Base-by-base conservation (phyloP, 2,113 vertebrate genomes). In the Todiramphus saurophagus region DNA sequence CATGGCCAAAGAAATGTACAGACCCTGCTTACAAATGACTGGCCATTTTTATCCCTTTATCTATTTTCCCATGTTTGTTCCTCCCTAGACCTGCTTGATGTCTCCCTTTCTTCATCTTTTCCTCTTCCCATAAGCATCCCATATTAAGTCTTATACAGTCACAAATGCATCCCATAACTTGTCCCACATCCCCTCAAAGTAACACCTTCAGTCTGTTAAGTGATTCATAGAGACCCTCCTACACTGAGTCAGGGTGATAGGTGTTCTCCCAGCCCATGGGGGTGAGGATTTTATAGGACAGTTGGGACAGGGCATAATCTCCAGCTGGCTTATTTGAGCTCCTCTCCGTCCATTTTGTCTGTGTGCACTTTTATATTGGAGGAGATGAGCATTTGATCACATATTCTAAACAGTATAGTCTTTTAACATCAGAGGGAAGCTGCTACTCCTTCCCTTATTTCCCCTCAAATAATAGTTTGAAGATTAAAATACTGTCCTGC, bases 261-360 rank as follows among this genome's bases (percentile, higher is more conserved):
- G 6, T 44, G 28, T 55, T 43, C 6, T 4, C 7, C 23, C 30
- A 69, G 8, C 2, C 27, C 20, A 6, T 7, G 2, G 0, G 18
- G 1, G 3, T 33, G 39, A 73, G 18, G 12, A 3, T 69, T 72
- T 88, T 50, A 16, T 55, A 31, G 16, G 16, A 53, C 21, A 10
- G 1, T 20, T 63, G 33, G 23, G 15, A 31, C 8, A 58, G 23
- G 5, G 19, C 1, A 2, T 80, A 3, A 2, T 62, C 13, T 75
- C 14, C 41, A 44, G 7, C 37, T 25, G 24, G 11, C 7, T 84
- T 63, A 14, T 68, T 67, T 67, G 55, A 2, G 5, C 59, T 87
- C 12, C 30, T 2, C 20, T 64, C 17, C 24, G 60, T 14, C 2
- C 13, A 31, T 19, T 35, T 31, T 64, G 9, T 50, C 20, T 50